These are phyloP conservation scores for Myoxocephalus aenaeus DNA, from an alignment of 2,797 vertebrate species.

Conservation along the genomic window DNA sequence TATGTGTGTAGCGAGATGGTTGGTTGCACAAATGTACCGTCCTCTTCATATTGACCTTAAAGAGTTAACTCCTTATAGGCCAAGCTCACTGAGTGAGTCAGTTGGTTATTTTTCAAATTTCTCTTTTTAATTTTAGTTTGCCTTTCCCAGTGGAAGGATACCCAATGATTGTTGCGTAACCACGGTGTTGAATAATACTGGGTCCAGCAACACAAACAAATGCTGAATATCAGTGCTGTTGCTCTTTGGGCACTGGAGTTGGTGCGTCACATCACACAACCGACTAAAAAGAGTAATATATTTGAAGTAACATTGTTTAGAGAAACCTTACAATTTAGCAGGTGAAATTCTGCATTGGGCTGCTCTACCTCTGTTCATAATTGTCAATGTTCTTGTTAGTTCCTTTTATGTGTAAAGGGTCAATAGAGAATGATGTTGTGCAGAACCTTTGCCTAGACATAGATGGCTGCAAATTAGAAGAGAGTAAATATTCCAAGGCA, in stretches of 20 bases:
- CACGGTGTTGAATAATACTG: slow-evolving; percentile 19
- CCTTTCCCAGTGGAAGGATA: slow-evolving; percentile 7
- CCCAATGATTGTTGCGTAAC: slow-evolving; percentile 14
- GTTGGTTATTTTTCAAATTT: slow-evolving; percentile 16
- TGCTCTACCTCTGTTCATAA: slow-evolving; percentile 22
- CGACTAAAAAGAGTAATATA: slow-evolving; percentile 2
- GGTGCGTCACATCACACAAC: slow-evolving; percentile 29
- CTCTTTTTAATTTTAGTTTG: slow-evolving; percentile 16
- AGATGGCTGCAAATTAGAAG: slow-evolving; percentile 57
- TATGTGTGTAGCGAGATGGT: not conserved
- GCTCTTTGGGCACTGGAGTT: slow-evolving; percentile 25
- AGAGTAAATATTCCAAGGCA: slow-evolving; percentile 66
- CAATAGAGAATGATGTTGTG: slow-evolving; percentile 25
- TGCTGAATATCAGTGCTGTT: slow-evolving; percentile 28
- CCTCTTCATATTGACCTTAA: not conserved
- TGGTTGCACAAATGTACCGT: not conserved
- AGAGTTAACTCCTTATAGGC: not conserved
- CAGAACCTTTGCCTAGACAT: slow-evolving; percentile 25
- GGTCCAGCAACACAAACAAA: slow-evolving; percentile 21
- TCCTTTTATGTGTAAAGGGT: slow-evolving; percentile 31
- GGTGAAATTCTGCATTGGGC: slow-evolving; percentile 18
- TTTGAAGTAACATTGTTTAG: slow-evolving; percentile 2
- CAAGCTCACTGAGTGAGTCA: not conserved
- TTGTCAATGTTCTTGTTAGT: slow-evolving; percentile 30
- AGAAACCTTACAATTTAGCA: slow-evolving; percentile 28